A percentile compares a stretch with the other conserved stretches of the same genome.
phyloP scores from a whole-genome alignment of 1,140 invertebrate species.

The Ganaspis sp. region DNA sequence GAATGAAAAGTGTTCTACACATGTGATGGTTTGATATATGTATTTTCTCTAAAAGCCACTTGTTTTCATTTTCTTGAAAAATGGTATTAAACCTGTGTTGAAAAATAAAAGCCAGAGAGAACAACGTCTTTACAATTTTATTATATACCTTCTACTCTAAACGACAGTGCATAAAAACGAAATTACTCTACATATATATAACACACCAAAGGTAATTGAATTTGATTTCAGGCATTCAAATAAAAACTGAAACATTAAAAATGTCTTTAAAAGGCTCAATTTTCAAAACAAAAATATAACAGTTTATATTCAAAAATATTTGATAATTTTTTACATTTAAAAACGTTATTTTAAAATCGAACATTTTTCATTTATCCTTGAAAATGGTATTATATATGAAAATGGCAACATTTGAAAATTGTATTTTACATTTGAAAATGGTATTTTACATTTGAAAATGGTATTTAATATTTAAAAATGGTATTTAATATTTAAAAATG shows the following conservation, averaged over 20 bases:
- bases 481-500: no score
- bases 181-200: background rate
- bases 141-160: background rate
- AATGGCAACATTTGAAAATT: background rate
- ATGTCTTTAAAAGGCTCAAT: background rate
- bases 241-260: background rate
- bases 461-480: no score
- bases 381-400: no score
- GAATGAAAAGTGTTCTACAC: background rate
- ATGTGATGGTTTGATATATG: background rate
- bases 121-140: conserved; percentile 10
- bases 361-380: background rate
- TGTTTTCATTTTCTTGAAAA: background rate
- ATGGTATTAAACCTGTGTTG: background rate
- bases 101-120: background rate
- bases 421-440: background rate
- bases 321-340: background rate
- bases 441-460: no score
- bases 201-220: background rate
- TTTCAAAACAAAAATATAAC: background rate
- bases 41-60: background rate
- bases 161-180: background rate
- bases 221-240: background rate
- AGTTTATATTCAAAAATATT: background rate
- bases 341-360: background rate